phyloP scores from a whole-genome alignment of 2,113 vertebrate genomes.

The Brachionichthys hirsutus region DNA sequence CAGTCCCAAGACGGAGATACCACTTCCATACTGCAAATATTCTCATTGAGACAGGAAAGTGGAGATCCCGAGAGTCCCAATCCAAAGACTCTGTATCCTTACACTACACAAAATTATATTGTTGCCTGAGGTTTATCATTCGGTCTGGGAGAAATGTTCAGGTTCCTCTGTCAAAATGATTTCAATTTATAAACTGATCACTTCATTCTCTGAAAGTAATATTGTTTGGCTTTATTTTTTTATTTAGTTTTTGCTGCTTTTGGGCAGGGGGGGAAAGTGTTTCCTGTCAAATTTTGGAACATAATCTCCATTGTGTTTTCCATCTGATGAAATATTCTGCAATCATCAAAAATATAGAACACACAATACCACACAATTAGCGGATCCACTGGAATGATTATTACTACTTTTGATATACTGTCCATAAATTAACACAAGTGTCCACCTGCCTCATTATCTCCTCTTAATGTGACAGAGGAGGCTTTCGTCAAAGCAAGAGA shows the following conservation, averaged over 20 bases:
- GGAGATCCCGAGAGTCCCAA: slow-evolving; percentile 43
- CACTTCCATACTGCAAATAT: slow-evolving; percentile 34
- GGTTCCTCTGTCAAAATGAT: slow-evolving; percentile 30
- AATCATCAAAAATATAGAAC: slow-evolving; percentile 27
- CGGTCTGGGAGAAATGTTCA: slow-evolving; percentile 32
- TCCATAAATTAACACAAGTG: slow-evolving; percentile 21
- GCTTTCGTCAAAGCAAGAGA: slow-evolving; percentile 24
- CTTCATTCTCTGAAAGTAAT: slow-evolving; percentile 27
- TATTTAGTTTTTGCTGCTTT: not conserved
- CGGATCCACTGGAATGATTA: slow-evolving; percentile 29
- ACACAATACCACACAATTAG: slow-evolving; percentile 26
- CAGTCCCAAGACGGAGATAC: slow-evolving; percentile 60
- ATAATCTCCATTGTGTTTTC: slow-evolving; percentile 35
- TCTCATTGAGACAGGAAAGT: slow-evolving; percentile 33
- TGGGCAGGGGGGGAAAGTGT: slow-evolving; percentile 4
- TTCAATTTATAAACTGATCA: slow-evolving; percentile 1
- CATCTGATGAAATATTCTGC: slow-evolving; percentile 25
- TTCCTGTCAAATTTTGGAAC: slow-evolving; percentile 35
- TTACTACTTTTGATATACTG: slow-evolving; percentile 11
- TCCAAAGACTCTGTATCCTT: slow-evolving; percentile 40
- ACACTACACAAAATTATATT: slow-evolving; percentile 47
- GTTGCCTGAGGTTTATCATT: slow-evolving; percentile 65
- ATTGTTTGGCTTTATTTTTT: slow-evolving; percentile 16
- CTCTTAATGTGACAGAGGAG: slow-evolving; percentile 11
- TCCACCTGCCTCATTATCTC: slow-evolving; percentile 24